These are phyloP conservation scores for Drosophila navojoa DNA, from an alignment of 1,140 invertebrate species.

Conservation along the genomic window DNA sequence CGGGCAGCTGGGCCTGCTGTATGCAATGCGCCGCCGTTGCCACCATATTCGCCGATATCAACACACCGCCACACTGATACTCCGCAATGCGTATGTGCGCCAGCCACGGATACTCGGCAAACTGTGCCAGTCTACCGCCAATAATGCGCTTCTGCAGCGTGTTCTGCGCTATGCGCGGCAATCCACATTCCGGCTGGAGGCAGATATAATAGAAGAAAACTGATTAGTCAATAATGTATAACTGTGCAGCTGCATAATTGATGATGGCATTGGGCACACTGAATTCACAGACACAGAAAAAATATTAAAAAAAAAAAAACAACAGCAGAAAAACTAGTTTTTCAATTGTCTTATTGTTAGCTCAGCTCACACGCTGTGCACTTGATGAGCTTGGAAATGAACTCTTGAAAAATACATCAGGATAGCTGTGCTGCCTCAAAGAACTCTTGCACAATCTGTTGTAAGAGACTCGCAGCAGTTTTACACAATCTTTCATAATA, in stretches of 20 bases:
- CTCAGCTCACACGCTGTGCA: constrained; percentile 29
- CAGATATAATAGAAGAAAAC: constrained; percentile 63
- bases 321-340: constrained; percentile 24
- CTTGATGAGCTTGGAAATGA: constrained; percentile 13
- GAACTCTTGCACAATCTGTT: constrained; percentile 4
- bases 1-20: constrained; percentile 88
- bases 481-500: constrained; percentile 13
- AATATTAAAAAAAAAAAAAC: background rate
- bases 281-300: constrained; percentile 1
- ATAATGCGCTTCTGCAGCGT: constrained; percentile 91
- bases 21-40: constrained; percentile 92
- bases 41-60: constrained; percentile 86
- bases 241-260: constrained; percentile 17
- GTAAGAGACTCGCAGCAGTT: background rate
- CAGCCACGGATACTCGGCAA: constrained; percentile 93
- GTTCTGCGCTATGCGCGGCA: constrained; percentile 85
- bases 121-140: constrained; percentile 88
- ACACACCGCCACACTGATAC: constrained; percentile 90
- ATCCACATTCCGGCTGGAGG: constrained; percentile 86
- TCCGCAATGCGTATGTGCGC: constrained; percentile 92
- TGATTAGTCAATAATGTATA: constrained; percentile 7
- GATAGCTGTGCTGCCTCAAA: background rate
- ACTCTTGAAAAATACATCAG: constrained; percentile 5
- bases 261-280: constrained; percentile 17
- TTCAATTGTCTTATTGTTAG: constrained; percentile 39